These are phyloP conservation scores for Drosophila eohydei DNA, from an alignment of 2,888 invertebrate species.

Conservation along the genomic window DNA sequence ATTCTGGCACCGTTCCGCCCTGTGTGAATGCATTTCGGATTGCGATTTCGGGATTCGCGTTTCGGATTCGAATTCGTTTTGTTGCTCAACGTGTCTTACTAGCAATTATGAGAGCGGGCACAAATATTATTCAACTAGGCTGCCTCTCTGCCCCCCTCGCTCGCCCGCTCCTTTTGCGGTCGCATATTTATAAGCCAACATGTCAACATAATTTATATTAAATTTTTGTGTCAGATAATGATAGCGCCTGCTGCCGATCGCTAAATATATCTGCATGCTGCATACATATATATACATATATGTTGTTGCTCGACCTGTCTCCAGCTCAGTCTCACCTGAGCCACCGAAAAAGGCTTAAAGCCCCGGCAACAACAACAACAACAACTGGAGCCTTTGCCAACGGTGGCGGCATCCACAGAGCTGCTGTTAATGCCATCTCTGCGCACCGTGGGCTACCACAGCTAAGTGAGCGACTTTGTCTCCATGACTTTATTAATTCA, in stretches of 20 bases:
- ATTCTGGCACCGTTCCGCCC: conserved; percentile 44
- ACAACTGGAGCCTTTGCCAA: conserved; percentile 19
- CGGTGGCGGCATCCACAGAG: conserved; percentile 46
- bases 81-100: conserved; percentile 62
- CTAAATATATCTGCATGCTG: conserved; percentile 47
- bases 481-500: too few species aligned
- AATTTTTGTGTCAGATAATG: conserved; percentile 82
- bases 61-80: conserved; percentile 46
- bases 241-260: conserved; percentile 76
- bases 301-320: conserved; percentile 26
- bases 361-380: conserved; percentile 12
- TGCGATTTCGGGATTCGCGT: conserved; percentile 9
- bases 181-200: conserved; percentile 80
- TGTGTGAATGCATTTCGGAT: conserved; percentile 13
- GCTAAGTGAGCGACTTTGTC: conserved; percentile 6
- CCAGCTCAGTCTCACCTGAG: conserved; percentile 30
- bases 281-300: not conserved
- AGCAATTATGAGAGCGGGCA: conserved; percentile 57
- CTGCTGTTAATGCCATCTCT: conserved; percentile 9
- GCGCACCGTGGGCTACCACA: not conserved
- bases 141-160: not conserved
- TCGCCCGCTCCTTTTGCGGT: conserved; percentile 1
- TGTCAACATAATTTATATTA: conserved; percentile 84
- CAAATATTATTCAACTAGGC: conserved; percentile 54
- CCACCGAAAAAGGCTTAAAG: conserved; percentile 34